Evolutionary conservation across 37 sponge, comb jelly and placozoan species (phyloP), one percentile per base, ranked within the genome.

Genomic region (Theonella swinhoei): DNA sequence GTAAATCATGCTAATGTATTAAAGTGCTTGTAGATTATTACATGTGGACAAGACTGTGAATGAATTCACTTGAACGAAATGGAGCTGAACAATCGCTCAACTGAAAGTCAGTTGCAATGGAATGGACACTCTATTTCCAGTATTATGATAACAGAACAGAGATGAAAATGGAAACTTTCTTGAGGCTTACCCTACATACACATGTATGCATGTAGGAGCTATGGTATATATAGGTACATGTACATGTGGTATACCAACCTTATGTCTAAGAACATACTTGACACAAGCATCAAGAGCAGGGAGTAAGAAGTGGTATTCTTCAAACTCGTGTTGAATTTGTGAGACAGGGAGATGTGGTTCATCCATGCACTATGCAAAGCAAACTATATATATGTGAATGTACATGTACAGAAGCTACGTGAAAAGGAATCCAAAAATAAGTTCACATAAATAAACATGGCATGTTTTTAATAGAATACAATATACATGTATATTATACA

Each of bases 301-400:
- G 23, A 90, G 76, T n/a, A 90, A 68, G 36, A 80, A 17, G 35
- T 90, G 90, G 35, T 64, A 90, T 64, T 88, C 74, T 30, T 93
- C 86, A 1, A 93, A 72, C 31, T 76, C 41, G 30, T 78, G 70
- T 35, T 80, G 68, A 19, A 93, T 39, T 62, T 93, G 87, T 9
- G 89, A 78, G 33, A 93, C 41, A 29, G 93, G 93, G 0, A 93
- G 72, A 72, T 88, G 89, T 23, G 89, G 87, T 22, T 93, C 86
- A 43, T 25, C 14, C 5, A 83, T 58, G 38, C 78, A 88, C 88
- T 88, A 39, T 8, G 26, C 1, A 32, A 11, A 70, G 32, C 9
- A 34, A 22, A 4, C 9, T 34, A 70, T 32, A 22, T 31, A 31
- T 4, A 34, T 31, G 31, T 66, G 67, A 25, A 26, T n/a, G n/a